Conservation (phyloP, 2,797 vertebrate genomes). For the Anguilla marmorata region DNA sequence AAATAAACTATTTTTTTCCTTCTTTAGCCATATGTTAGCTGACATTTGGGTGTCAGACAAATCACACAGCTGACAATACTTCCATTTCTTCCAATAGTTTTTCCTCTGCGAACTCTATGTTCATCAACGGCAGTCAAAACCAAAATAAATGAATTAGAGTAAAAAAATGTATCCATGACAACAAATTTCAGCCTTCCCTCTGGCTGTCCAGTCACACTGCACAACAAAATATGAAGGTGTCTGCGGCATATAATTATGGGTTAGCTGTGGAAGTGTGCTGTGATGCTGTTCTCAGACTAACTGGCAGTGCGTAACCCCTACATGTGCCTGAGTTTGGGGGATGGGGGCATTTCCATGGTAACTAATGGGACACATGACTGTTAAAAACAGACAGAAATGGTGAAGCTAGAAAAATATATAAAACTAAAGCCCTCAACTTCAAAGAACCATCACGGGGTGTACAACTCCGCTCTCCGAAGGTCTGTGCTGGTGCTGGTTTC, state of each 20-base stretch:
- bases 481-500: neutral
- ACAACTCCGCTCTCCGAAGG: too few species aligned
- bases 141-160: too few species aligned
- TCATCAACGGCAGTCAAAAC: too few species aligned
- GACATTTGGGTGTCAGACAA: too few species aligned
- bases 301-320: neutral
- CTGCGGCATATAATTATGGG: neutral
- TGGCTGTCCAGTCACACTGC: too few species aligned
- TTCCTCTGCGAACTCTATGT: neutral
- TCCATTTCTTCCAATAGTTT: too few species aligned
- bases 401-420: neutral
- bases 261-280: neutral
- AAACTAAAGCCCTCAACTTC: neutral
- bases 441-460: neutral
- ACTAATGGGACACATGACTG: neutral
- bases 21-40: too few species aligned
- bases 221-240: neutral
- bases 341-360: neutral
- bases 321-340: neutral
- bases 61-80: too few species aligned
- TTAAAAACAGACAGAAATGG: neutral
- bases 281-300: neutral
- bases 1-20: too few species aligned
- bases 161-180: too few species aligned
- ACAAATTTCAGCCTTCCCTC: too few species aligned